A percentile compares a stretch with the other conserved stretches of the same genome.
Evolutionary conservation across 2,888 invertebrate species (phyloP).

Genomic region (Pinctada fucata): DNA sequence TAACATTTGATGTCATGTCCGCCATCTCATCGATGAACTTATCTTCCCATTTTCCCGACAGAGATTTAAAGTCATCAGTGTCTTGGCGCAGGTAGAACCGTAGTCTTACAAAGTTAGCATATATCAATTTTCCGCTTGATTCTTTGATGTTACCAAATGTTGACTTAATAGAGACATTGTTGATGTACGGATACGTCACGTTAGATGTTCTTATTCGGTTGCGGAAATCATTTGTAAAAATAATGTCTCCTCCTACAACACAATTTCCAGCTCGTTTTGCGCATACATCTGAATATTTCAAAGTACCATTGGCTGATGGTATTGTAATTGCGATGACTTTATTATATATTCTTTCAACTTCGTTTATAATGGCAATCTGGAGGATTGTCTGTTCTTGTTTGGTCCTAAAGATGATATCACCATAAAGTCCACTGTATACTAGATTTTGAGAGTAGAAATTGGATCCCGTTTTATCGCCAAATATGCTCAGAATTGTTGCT

Average conservation of each 20-base stretch:
- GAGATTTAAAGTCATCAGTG: neutral
- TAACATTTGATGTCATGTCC: slow-evolving; percentile 9
- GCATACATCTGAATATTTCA: neutral
- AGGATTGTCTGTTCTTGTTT: slow-evolving; percentile 20
- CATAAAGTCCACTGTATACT: neutral
- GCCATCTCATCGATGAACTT: slow-evolving; percentile 27
- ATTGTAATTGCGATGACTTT: slow-evolving; percentile 4
- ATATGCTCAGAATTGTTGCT: slow-evolving; percentile 1
- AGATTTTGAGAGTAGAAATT: slow-evolving; percentile 16
- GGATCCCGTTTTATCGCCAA: slow-evolving; percentile 6
- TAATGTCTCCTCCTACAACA: neutral
- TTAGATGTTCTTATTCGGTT: neutral
- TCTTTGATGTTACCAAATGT: neutral
- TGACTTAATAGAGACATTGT: neutral
- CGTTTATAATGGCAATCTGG: neutral
- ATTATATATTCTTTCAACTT: slow-evolving; percentile 7
- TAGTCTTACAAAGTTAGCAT: slow-evolving; percentile 12
- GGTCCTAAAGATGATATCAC: slow-evolving; percentile 10
- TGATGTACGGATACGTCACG: neutral
- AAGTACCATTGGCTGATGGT: neutral
- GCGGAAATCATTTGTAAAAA: neutral
- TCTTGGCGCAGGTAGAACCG: slow-evolving; percentile 11
- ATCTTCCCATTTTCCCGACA: slow-evolving; percentile 24
- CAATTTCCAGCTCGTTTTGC: neutral
- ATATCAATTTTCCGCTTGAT: neutral